phyloP scores from a whole-genome alignment of 1,140 invertebrate genomes.

The Drosophila leontia region DNA sequence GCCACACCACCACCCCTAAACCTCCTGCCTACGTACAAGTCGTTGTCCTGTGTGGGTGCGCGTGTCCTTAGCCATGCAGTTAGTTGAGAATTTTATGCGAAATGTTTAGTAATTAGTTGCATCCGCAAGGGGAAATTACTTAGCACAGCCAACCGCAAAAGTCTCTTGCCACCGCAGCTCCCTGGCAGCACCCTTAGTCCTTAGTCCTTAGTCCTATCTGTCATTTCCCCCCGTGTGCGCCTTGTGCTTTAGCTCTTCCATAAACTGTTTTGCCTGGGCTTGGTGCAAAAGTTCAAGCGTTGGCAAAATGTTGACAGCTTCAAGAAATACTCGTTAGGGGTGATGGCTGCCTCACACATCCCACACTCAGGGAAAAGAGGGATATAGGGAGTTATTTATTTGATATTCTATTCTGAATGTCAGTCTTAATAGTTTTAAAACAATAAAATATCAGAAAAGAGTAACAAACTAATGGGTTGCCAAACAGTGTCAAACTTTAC shows the following conservation, averaged over 20 bases:
- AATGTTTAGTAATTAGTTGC: conserved; percentile 84
- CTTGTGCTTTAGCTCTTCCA: neutral
- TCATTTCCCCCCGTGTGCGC: conserved; percentile 11
- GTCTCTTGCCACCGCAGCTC: conserved; percentile 1
- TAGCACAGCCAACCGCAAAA: conserved; percentile 63
- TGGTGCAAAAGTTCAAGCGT: conserved; percentile 57
- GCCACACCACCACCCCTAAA: conserved; percentile 18
- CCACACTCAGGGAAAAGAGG: neutral
- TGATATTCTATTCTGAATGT: too few species aligned
- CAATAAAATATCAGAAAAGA: neutral
- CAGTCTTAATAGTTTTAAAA: neutral
- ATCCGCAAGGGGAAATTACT: conserved; percentile 82
- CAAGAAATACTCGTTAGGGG: conserved; percentile 59
- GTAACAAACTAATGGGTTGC: neutral
- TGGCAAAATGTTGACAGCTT: conserved; percentile 68
- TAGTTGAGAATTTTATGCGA: conserved; percentile 82
- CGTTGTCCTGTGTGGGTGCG: conserved; percentile 39
- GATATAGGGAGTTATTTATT: neutral
- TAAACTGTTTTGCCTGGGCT: conserved; percentile 31
- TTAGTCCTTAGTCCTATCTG: conserved; percentile 16
- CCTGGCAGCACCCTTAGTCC: neutral
- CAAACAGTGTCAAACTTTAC: accelerated
- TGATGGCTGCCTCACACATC: conserved; percentile 26
- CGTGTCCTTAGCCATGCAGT: conserved; percentile 62
- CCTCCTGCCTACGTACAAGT: conserved; percentile 1